Evolutionary conservation across 2,888 invertebrate species (phyloP).

Genomic region (Cataglyphis albicans): DNA sequence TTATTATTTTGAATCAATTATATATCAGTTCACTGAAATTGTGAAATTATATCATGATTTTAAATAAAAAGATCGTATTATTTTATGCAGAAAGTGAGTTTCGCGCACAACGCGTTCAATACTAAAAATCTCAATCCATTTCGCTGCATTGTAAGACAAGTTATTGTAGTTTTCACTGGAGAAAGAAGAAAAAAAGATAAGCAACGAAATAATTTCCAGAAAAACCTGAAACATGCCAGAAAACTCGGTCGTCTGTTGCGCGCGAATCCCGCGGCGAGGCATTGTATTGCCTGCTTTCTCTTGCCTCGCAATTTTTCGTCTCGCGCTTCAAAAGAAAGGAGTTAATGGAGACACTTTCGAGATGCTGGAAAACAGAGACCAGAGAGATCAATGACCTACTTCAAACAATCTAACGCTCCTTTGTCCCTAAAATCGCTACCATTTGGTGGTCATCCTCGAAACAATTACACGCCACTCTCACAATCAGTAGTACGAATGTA

Average conservation of each 20-base stretch:
- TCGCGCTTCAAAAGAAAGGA: conserved; percentile 42
- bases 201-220: conserved; percentile 30
- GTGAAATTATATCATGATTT: not conserved
- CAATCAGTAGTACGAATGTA: not conserved
- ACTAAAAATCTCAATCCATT: not conserved
- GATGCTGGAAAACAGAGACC: conserved; percentile 43
- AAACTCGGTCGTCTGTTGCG: conserved; percentile 24
- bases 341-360: conserved; percentile 49
- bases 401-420: conserved; percentile 22
- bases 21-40: not conserved
- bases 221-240: conserved; percentile 6
- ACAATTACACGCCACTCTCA: conserved; percentile 31
- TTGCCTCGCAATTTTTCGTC: conserved; percentile 44
- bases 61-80: not conserved
- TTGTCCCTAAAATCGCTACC: conserved; percentile 36
- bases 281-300: conserved; percentile 39
- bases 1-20: not conserved
- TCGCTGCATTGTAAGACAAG: conserved; percentile 13
- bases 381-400: conserved; percentile 46
- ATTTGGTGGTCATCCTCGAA: conserved; percentile 4
- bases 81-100: not conserved
- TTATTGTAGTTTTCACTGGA: conserved; percentile 6
- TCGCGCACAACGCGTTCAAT: not conserved
- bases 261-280: conserved; percentile 23
- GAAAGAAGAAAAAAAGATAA: not conserved